phyloP scores from a whole-genome alignment of 1,140 invertebrate species.

The Drosophila kurseongensis region DNA sequence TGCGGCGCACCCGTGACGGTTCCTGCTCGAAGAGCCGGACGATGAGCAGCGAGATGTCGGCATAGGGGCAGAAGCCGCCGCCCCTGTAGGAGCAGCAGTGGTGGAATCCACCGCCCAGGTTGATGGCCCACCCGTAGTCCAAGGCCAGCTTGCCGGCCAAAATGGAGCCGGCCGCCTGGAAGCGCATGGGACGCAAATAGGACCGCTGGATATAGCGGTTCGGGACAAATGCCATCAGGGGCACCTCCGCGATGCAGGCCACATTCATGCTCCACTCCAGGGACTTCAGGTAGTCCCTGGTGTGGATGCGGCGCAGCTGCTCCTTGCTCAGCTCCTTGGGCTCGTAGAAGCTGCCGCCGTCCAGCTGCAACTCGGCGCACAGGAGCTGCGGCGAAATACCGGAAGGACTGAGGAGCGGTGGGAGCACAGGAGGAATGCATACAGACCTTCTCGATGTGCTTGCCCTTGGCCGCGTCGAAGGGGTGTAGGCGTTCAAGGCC shows the following conservation, averaged over 20 bases:
- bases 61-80: constrained; percentile 95
- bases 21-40: constrained; percentile 88
- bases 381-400: constrained; percentile 85
- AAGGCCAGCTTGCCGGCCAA: constrained; percentile 92
- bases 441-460: constrained; percentile 89
- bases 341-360: constrained; percentile 85
- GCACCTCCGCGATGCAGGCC: constrained; percentile 92
- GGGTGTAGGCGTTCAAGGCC: constrained; percentile 93
- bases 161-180: constrained; percentile 93
- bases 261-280: constrained; percentile 91
- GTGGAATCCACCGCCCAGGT: constrained; percentile 95
- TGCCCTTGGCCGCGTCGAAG: constrained; percentile 95
- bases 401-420: neutral
- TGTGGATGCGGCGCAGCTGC: constrained; percentile 90
- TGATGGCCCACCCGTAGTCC: constrained; percentile 93
- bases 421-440: neutral
- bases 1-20: constrained; percentile 86
- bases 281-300: constrained; percentile 89
- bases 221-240: constrained; percentile 90
- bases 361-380: constrained; percentile 85
- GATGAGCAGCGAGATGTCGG: constrained; percentile 93
- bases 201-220: constrained; percentile 91
- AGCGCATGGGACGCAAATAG: constrained; percentile 91
- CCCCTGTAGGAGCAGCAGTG: constrained; percentile 91
- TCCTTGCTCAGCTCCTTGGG: constrained; percentile 89